Base-by-base conservation (phyloP, 2,797 vertebrate species). In the Uromys caudimaculatus region DNA sequence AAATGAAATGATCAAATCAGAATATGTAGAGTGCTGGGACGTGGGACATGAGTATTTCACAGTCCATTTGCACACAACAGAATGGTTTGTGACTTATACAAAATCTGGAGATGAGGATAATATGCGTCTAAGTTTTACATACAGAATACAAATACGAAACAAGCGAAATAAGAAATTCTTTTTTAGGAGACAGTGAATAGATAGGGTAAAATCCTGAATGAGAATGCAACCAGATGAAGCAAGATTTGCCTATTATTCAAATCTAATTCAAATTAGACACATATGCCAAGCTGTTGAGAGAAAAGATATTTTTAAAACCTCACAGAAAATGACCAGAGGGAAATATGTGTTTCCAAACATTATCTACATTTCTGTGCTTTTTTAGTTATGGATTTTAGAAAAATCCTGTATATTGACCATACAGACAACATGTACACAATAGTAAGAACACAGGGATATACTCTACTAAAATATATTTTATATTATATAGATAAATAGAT, bases 1-100 rank as follows among this genome's bases (percentile, higher is more conserved):
- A 95, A 95, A 86, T 90, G 27, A 92, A 97, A 94, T 82, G 54
- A 97, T 89, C 44, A 96, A 96, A 84, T 88, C 44, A 89, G 64
- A 88, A 97, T 56, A n/a, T 38, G 60, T 89, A 82, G 60, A 96
- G 54, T 64, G 21, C n/a, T 16, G 9, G 52, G 50, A 92, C 89
- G 17, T 85, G 32, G 41, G 21, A 91, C 35, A 38, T 3, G 11
- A 76, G 38, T 44, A 69, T 64, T 95, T 93, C 38, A 56, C 32
- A 64, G 21, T n/a, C 75, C 23, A 82, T 44, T 78, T 90, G 84
- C 93, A 54, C 8, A 93, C 90, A 96, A 90, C 1, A 82, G 41
- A 94, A 56, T 60, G 19, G 17, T 84, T 47, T 35, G 90, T 73
- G 75, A 41, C 38, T 94, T 89, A 50, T 10, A 88, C 4, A 52